These are phyloP conservation scores for Aspidapion aeneum DNA, from an alignment of 2,888 invertebrate species.

Conservation along the genomic window DNA sequence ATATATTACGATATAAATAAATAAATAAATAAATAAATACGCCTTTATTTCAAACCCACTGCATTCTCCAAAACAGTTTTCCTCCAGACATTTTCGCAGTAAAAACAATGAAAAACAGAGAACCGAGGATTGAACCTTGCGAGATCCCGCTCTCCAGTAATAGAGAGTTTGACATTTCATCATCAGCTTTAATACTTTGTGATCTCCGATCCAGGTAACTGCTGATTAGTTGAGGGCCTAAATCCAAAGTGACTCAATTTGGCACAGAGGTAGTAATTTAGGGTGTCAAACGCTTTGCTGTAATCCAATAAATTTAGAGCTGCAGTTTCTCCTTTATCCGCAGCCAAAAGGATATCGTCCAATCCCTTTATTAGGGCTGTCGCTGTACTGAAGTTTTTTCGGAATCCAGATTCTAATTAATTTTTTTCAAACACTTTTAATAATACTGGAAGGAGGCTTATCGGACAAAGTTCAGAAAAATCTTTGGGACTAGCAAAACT, in stretches of 20 bases:
- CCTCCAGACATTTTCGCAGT: background rate
- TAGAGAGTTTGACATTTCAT: background rate
- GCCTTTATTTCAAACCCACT: no score
- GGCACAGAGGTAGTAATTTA: background rate
- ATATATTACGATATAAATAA: no score
- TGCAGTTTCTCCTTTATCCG: background rate
- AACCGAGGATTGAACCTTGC: background rate
- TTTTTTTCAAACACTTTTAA: background rate
- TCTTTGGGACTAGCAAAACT: background rate
- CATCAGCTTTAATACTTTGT: background rate
- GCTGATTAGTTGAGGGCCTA: background rate
- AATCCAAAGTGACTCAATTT: background rate
- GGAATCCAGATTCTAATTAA: background rate
- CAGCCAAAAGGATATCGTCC: background rate
- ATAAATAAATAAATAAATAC: no score
- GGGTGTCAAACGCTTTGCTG: background rate
- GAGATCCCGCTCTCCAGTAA: background rate
- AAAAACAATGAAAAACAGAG: background rate
- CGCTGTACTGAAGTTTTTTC: background rate
- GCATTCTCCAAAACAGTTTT: no score
- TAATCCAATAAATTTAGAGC: background rate
- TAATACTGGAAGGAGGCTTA: background rate
- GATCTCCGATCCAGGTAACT: background rate
- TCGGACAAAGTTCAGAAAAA: background rate
- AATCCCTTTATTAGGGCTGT: background rate